Conservation (phyloP, 1,140 invertebrate species). For the Rhysida immarginata region DNA sequence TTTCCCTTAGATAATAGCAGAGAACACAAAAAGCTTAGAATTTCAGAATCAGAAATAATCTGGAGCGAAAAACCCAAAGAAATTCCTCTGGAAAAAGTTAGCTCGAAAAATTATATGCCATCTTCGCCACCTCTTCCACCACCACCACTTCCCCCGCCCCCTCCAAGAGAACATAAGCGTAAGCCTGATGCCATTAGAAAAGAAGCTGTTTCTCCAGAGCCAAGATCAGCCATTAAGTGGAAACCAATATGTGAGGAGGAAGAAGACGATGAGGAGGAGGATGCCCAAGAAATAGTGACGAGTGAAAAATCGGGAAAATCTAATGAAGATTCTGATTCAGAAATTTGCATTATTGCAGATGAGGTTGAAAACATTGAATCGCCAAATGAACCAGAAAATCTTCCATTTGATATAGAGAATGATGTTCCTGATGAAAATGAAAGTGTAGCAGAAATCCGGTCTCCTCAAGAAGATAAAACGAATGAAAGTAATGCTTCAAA, state of each 20-base stretch:
- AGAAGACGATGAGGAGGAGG: conserved; percentile 1
- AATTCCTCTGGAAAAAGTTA: not conserved
- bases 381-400: not conserved
- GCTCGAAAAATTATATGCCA: not conserved
- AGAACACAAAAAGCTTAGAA: not conserved
- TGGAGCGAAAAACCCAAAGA: not conserved
- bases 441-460: not conserved
- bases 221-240: not conserved
- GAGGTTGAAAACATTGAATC: not conserved
- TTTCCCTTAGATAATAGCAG: not conserved
- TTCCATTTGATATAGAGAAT: not conserved
- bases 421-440: not conserved
- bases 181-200: not conserved
- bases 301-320: conserved; percentile 1
- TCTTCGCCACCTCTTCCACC: not conserved
- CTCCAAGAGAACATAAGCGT: not conserved
- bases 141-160: too few relatives aligned
- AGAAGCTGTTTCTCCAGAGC: not conserved
- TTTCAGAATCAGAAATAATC: not conserved
- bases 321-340: not conserved
- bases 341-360: not conserved
- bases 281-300: not conserved
- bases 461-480: not conserved
- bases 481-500: not conserved
- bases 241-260: not conserved